Evolutionary conservation across 1,140 invertebrate species (phyloP).

Genomic region (Phenacoccus solenopsis): DNA sequence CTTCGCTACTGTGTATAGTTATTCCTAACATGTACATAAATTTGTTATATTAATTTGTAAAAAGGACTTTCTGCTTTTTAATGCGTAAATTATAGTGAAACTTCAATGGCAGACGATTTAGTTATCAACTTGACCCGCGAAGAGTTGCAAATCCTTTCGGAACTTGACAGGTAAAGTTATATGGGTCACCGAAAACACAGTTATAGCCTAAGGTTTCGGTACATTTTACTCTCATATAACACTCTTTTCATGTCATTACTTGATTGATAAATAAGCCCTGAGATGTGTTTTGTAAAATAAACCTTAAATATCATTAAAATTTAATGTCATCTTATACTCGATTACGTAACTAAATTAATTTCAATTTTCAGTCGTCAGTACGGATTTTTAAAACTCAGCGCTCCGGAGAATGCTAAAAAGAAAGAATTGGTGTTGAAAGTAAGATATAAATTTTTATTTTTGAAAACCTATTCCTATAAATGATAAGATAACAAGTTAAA

Average conservation of each 20-base stretch:
- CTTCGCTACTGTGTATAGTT: background rate
- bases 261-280: no score
- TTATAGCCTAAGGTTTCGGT: background rate
- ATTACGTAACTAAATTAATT: no score
- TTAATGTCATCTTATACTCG: no score
- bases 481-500: background rate
- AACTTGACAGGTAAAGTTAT: conserved; percentile 59
- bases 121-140: conserved; percentile 50
- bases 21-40: background rate
- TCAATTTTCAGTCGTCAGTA: conserved; percentile 70
- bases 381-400: conserved; percentile 67
- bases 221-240: no score
- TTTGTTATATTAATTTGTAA: background rate
- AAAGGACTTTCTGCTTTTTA: background rate
- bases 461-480: background rate
- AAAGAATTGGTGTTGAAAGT: conserved; percentile 64
- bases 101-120: conserved; percentile 34
- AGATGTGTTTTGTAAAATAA: no score
- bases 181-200: background rate
- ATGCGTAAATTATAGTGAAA: background rate
- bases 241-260: background rate
- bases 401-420: conserved; percentile 59
- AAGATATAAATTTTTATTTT: conserved; percentile 22
- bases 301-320: no score
- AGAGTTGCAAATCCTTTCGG: conserved; percentile 68